Conservation (phyloP, 2,888 invertebrate species). For the Harpagoxenus sublaevis region DNA sequence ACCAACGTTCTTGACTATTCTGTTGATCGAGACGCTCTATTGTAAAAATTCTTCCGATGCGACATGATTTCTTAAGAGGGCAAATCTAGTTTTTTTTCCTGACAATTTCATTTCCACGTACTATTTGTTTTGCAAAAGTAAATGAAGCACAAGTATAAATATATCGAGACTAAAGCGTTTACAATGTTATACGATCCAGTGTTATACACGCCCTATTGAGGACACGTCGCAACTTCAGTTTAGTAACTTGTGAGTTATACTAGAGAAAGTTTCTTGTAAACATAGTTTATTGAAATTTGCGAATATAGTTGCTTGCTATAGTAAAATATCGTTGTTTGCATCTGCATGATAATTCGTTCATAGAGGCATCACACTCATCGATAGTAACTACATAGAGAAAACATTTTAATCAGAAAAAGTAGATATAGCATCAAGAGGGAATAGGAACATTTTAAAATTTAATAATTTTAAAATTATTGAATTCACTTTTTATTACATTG, state of each 20-base stretch:
- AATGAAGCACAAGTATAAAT: not conserved
- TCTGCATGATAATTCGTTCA: constrained; percentile 51
- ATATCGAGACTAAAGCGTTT: not conserved
- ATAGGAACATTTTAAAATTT: constrained; percentile 41
- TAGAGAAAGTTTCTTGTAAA: constrained; percentile 61
- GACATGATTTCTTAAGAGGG: constrained; percentile 73
- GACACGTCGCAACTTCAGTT: constrained; percentile 69
- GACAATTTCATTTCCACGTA: constrained; percentile 7
- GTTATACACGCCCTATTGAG: constrained; percentile 69
- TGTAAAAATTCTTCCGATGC: constrained; percentile 70
- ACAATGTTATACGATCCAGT: not conserved
- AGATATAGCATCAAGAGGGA: constrained; percentile 49
- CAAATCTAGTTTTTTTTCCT: constrained; percentile 58
- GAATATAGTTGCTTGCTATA: constrained; percentile 83
- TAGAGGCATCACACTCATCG: not conserved
- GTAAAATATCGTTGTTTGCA: constrained; percentile 78
- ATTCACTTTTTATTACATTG: not conserved
- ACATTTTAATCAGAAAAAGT: not conserved
- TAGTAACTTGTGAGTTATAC: constrained; percentile 63
- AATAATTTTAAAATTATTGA: not conserved
- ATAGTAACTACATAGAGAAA: constrained; percentile 16
- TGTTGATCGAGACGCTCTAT: constrained; percentile 67
- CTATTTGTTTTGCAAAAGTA: not conserved
- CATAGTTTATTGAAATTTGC: constrained; percentile 64
- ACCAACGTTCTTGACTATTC: constrained; percentile 69